Evolutionary conservation across 92 coral and sea anemone genomes (phyloP).

Genomic region (Palythoa heliodiscus): DNA sequence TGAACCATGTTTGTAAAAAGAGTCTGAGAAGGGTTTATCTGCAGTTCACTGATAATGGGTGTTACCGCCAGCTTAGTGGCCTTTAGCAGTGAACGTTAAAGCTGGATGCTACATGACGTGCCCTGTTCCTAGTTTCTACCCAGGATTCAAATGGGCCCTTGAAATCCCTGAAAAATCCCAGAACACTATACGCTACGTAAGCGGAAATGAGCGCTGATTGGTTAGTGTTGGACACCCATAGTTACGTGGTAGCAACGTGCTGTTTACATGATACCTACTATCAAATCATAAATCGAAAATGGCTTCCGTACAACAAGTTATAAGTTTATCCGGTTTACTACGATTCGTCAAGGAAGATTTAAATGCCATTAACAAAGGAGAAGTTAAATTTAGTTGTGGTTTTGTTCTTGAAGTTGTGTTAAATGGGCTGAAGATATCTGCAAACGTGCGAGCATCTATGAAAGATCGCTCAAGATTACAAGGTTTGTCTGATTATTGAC

Average conservation of each 20-base stretch:
- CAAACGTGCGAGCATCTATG: conserved; percentile 49
- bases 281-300: neutral
- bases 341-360: conserved; percentile 39
- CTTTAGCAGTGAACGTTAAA: too few species aligned
- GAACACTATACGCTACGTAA: conserved; percentile 10
- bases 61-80: too few species aligned
- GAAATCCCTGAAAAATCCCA: too few species aligned
- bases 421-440: conserved; percentile 16
- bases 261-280: neutral
- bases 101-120: too few species aligned
- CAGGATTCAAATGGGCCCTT: too few species aligned
- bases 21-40: too few species aligned
- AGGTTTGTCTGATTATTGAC: conserved; percentile 11
- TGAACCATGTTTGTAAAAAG: too few species aligned
- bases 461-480: conserved; percentile 46
- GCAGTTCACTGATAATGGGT: too few species aligned
- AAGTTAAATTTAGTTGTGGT: conserved; percentile 43
- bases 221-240: conserved; percentile 23
- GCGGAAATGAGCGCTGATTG: conserved; percentile 33
- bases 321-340: conserved; percentile 32
- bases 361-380: conserved; percentile 35
- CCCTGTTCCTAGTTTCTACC: too few species aligned
- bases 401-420: conserved; percentile 27
- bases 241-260: conserved; percentile 45
- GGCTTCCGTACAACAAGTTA: conserved; percentile 16